These are phyloP conservation scores for Scaptodrosophila lebanonensis DNA, from an alignment of 1,140 invertebrate genomes.

Conservation along the genomic window DNA sequence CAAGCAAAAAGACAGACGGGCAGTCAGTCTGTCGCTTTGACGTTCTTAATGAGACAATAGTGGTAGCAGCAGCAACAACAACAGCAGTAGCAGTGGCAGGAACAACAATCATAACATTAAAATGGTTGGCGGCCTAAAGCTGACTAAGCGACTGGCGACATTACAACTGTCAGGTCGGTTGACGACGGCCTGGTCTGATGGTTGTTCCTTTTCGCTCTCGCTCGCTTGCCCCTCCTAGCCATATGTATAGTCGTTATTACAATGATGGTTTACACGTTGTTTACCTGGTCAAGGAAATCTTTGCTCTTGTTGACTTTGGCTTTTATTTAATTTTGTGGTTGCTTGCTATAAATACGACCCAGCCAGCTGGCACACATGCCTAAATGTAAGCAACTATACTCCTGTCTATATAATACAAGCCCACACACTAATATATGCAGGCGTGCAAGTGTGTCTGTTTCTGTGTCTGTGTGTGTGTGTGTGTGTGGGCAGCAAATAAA, in stretches of 20 bases:
- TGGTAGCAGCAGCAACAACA: constrained; percentile 29
- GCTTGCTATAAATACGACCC: constrained; percentile 61
- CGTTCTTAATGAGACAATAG: constrained; percentile 69
- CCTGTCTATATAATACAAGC: neutral
- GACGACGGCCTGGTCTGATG: no score
- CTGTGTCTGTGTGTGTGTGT: constrained; percentile 23
- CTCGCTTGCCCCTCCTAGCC: no score
- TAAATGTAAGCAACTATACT: constrained; percentile 28
- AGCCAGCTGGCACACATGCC: constrained; percentile 27
- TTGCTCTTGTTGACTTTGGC: constrained; percentile 74
- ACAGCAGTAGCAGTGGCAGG: constrained; percentile 9
- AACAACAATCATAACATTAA: constrained; percentile 26
- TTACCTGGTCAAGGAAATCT: constrained; percentile 68
- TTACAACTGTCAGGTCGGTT: constrained; percentile 23
- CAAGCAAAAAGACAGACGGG: no score
- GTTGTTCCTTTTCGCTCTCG: no score
- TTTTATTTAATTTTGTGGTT: constrained; percentile 75
- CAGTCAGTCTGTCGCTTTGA: constrained; percentile 60
- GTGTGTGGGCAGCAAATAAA: constrained; percentile 63
- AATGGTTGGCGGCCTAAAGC: constrained; percentile 63
- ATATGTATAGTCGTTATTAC: no score
- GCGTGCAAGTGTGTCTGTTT: constrained; percentile 4
- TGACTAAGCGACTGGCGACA: constrained; percentile 54
- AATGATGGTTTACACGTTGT: constrained; percentile 69
- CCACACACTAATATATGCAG: constrained; percentile 1